phyloP scores from a whole-genome alignment of 2,888 invertebrate genomes.

The Himalopsyche tibetana region DNA sequence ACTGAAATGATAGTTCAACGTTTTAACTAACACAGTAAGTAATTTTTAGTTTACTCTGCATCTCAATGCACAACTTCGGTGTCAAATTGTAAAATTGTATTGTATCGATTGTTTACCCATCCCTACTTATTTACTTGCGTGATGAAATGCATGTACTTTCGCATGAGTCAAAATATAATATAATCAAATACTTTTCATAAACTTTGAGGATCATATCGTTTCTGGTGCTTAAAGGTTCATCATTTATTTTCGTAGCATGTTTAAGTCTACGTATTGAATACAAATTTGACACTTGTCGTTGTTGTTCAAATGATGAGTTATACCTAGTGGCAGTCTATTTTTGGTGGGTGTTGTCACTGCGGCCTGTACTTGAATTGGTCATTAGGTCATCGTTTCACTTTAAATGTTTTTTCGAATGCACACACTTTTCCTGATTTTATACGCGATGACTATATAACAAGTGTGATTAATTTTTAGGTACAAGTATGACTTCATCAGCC shows the following conservation, averaged over 20 bases:
- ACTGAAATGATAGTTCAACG: conserved; percentile 57
- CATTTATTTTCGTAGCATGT: background rate
- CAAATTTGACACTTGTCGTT: conserved; percentile 18
- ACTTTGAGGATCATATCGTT: background rate
- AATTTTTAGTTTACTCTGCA: background rate
- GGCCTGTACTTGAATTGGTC: conserved; percentile 66
- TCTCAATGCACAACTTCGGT: background rate
- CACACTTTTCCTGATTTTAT: conserved; percentile 7
- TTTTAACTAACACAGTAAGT: conserved; percentile 46
- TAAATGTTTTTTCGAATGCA: conserved; percentile 45
- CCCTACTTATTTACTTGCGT: conserved; percentile 58
- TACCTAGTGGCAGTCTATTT: conserved; percentile 72
- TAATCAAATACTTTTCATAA: background rate
- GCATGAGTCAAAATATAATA: conserved; percentile 37
- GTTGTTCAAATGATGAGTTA: conserved; percentile 24
- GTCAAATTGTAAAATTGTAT: background rate
- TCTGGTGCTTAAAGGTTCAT: background rate
- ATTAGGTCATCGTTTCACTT: conserved; percentile 59
- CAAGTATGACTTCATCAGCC: conserved; percentile 50
- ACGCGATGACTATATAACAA: conserved; percentile 8
- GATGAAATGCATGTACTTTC: conserved; percentile 46
- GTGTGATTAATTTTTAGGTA: conserved; percentile 45
- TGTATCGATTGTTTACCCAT: conserved; percentile 63
- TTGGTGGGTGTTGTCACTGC: conserved; percentile 79
- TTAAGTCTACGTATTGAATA: background rate